Evolutionary conservation across 2,888 invertebrate species (phyloP), one percentile per base, ranked within the genome.

Genomic region (Stegophylla sp.): DNA sequence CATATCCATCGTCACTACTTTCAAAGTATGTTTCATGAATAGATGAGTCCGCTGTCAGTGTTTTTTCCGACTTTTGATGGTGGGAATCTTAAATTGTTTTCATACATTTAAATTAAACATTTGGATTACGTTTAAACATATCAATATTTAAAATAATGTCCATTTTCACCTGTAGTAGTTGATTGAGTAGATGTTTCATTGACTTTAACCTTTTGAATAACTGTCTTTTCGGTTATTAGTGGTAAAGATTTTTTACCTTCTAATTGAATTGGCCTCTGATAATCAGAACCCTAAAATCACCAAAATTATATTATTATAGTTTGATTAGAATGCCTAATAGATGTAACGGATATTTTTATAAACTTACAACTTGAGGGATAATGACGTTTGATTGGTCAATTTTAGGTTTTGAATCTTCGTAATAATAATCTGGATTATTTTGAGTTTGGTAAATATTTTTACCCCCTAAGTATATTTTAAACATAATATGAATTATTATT

Each of bases 1-100:
- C 84, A 45, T 83, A 84, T 10, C 84, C 84, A 73, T 84, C 85
- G 34, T 83, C 79, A 10, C 83, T 84, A n/a, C 82, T 81, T 26
- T 84, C 83, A 53, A 82, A 66, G 41, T 83, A 77, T 17, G 82
- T 61, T 51, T 83, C 83, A 43, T 83, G 84, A 74, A 81, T 81
- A 72, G 76, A 48, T 41, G 83, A 72, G 12, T 83, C 64, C 13
- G 83, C 84, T n/a, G 83, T 83, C 26, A 83, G 77, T 34, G 84
- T 77, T 67, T 84, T 83, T 41, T 84, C 84, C 53, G 83, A 59
- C 75, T 84, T 84, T 34, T 77, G 72, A 61, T 83, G 61, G 59
- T 77, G 48, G 53, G 56, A 28, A 63, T 64, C 74, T 77, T 45
- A 67, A 69, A 48, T 28, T 45, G 28, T n/a, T 26, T 56, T 41